Evolutionary conservation across 2,113 vertebrate species (phyloP).

Genomic region (Sorex fumeus): DNA sequence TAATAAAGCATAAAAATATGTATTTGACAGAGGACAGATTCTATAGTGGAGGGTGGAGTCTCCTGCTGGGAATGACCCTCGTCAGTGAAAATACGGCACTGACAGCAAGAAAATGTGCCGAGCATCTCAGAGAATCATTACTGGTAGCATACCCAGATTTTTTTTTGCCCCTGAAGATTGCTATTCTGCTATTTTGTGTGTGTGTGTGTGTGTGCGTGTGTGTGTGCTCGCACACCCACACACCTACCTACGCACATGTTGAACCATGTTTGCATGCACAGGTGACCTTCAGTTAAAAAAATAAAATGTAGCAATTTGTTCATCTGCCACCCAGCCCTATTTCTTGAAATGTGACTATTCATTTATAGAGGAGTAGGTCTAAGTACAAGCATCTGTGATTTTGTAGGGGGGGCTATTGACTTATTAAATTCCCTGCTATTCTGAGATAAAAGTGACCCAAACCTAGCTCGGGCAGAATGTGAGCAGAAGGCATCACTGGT

Average conservation of each 20-base stretch:
- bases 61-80: conserved; percentile 25
- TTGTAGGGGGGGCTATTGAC: neutral
- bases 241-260: neutral
- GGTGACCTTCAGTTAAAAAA: conserved; percentile 15
- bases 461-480: neutral
- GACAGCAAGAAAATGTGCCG: neutral
- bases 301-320: conserved; percentile 15
- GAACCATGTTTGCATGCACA: too few species aligned
- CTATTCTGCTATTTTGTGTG: fast-evolving
- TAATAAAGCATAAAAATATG: neutral
- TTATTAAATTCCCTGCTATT: conserved; percentile 39
- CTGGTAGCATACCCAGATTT: neutral
- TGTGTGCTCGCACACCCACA: neutral
- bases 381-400: conserved; percentile 51
- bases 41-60: neutral
- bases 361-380: neutral
- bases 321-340: neutral
- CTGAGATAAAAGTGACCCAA: conserved; percentile 39
- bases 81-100: conserved; percentile 18
- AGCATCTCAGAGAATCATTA: conserved; percentile 26
- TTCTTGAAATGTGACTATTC: conserved; percentile 32
- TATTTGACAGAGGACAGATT: neutral
- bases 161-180: neutral
- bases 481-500: neutral
- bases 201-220: neutral